Conservation (phyloP, 1,140 invertebrate species). For the Pararge aegeria region DNA sequence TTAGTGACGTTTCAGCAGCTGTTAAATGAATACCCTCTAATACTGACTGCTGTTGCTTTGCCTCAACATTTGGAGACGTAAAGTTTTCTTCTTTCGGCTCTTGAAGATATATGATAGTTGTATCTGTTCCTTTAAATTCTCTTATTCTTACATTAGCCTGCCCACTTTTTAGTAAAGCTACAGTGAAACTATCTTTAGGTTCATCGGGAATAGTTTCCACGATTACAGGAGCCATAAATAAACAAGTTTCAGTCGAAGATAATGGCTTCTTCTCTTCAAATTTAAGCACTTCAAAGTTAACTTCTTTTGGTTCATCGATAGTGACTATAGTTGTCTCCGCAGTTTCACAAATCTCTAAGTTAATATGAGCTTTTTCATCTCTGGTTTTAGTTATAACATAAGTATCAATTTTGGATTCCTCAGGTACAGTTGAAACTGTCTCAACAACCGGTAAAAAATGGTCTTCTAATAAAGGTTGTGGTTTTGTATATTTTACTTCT, state of each 20-base stretch:
- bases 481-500: neutral
- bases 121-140: neutral
- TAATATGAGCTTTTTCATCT: no score
- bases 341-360: no score
- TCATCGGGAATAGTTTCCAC: neutral
- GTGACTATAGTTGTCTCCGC: no score
- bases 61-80: neutral
- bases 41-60: constrained; percentile 11
- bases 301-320: no score
- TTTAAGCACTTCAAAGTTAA: no score
- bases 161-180: neutral
- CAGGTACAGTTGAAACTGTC: neutral
- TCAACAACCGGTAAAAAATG: constrained; percentile 9
- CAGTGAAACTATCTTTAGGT: neutral
- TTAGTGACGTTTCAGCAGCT: constrained; percentile 9
- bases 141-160: neutral
- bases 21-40: constrained; percentile 16
- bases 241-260: no score
- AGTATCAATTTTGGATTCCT: no score
- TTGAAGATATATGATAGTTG: neutral
- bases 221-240: no score
- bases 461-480: neutral
- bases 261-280: no score
- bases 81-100: constrained; percentile 17
- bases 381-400: no score